These are phyloP conservation scores for Ophiodon elongatus DNA, from an alignment of 2,113 vertebrate genomes.

Conservation along the genomic window DNA sequence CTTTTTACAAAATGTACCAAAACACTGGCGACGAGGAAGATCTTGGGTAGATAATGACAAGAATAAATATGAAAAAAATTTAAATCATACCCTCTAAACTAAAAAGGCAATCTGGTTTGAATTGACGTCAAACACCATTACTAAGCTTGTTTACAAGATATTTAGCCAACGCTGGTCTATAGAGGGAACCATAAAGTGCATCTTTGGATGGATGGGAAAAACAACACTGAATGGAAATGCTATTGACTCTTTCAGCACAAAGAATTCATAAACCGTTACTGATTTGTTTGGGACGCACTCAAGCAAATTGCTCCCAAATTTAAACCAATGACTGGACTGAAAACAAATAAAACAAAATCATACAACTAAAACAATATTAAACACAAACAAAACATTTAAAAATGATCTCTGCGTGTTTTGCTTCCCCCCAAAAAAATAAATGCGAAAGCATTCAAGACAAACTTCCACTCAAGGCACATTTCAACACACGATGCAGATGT, in stretches of 20 bases:
- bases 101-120: constrained; percentile 30
- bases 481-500: constrained; percentile 37
- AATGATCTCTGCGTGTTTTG: constrained; percentile 44
- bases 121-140: constrained; percentile 17
- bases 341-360: constrained; percentile 57
- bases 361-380: constrained; percentile 49
- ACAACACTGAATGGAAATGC: constrained; percentile 66
- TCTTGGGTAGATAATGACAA: neutral
- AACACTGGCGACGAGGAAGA: constrained; percentile 28
- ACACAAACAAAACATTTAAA: constrained; percentile 59
- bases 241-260: constrained; percentile 38
- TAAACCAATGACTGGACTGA: constrained; percentile 37
- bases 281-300: constrained; percentile 42
- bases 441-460: constrained; percentile 37
- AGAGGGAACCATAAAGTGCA: constrained; percentile 76
- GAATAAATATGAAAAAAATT: constrained; percentile 63
- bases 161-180: constrained; percentile 35
- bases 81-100: constrained; percentile 45
- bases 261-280: constrained; percentile 48
- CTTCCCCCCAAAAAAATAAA: constrained; percentile 18
- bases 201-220: constrained; percentile 64
- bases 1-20: constrained; percentile 29
- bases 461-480: constrained; percentile 48
- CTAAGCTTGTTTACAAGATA: constrained; percentile 27
- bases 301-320: constrained; percentile 59